phyloP scores from a whole-genome alignment of 2,113 vertebrate genomes.

The Nothobranchius kuhntae region DNA sequence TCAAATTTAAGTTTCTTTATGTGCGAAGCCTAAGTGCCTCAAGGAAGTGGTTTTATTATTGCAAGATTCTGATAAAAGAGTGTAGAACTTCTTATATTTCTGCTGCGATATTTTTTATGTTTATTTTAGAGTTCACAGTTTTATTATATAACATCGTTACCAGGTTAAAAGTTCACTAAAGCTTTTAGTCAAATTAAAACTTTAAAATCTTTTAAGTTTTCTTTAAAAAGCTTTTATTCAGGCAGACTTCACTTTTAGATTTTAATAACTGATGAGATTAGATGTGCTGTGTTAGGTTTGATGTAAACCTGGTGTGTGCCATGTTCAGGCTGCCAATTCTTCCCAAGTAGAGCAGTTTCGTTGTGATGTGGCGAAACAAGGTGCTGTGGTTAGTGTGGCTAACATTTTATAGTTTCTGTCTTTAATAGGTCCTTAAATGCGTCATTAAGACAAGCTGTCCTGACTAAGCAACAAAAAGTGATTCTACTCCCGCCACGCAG shows the following conservation, averaged over 20 bases:
- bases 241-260: too few species aligned
- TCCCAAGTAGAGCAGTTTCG: conserved; percentile 52
- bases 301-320: conserved; percentile 17
- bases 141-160: too few species aligned
- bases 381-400: conserved; percentile 34
- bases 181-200: too few species aligned
- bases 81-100: too few species aligned
- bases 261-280: background rate
- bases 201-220: too few species aligned
- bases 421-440: conserved; percentile 51
- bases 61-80: too few species aligned
- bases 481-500: conserved; percentile 28
- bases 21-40: background rate
- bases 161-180: too few species aligned
- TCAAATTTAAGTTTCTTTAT: too few species aligned
- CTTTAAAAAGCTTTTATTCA: too few species aligned
- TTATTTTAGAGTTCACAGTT: too few species aligned
- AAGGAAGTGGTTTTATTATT: too few species aligned
- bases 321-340: conserved; percentile 52
- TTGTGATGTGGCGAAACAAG: conserved; percentile 41
- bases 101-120: too few species aligned
- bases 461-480: conserved; percentile 44
- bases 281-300: background rate
- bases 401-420: conserved; percentile 40
- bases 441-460: conserved; percentile 26